Percentiles rank a stretch among this genome's conserved stretches.
These are phyloP conservation scores for Zaprionus camerounensis DNA, from an alignment of 1,140 invertebrate species.

Conservation along the genomic window DNA sequence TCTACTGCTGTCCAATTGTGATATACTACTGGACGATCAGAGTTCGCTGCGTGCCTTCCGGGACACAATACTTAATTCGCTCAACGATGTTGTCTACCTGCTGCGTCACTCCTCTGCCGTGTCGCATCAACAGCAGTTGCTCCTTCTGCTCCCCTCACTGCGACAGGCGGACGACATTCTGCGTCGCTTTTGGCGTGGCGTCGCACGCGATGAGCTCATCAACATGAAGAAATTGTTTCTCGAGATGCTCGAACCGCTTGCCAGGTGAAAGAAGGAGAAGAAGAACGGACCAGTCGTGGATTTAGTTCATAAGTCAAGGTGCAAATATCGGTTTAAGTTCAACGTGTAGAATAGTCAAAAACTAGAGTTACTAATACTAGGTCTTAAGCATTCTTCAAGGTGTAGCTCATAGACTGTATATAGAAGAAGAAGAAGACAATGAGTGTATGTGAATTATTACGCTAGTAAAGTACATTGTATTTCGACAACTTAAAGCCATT, in stretches of 20 bases:
- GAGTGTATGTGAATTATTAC: constrained; percentile 20
- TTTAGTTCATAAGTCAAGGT: constrained; percentile 63
- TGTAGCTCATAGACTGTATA: constrained; percentile 58
- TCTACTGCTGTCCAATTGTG: constrained; percentile 95
- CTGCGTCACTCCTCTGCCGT: constrained; percentile 89
- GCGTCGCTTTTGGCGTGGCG: constrained; percentile 94
- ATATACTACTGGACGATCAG: constrained; percentile 94
- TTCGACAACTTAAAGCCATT: constrained; percentile 40
- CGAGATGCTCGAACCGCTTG: constrained; percentile 94
- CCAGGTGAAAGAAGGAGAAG: constrained; percentile 65
- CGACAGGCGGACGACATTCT: constrained; percentile 95
- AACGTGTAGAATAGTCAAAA: constrained; percentile 10
- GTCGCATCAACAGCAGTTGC: constrained; percentile 92
- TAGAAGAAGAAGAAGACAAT: constrained; percentile 28
- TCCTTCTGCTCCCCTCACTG: constrained; percentile 94
- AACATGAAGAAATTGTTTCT: constrained; percentile 98
- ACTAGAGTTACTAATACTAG: constrained; percentile 36
- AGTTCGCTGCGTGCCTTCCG: constrained; percentile 93
- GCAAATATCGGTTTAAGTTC: constrained; percentile 71
- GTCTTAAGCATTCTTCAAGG: constrained; percentile 61
- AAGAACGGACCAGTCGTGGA: constrained; percentile 23
- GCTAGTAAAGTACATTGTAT: constrained; percentile 29
- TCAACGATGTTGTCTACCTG: constrained; percentile 93
- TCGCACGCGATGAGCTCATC: constrained; percentile 94
- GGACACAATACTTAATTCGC: constrained; percentile 92